Conservation (phyloP, 2,113 vertebrate genomes). For the Caranx ignobilis region DNA sequence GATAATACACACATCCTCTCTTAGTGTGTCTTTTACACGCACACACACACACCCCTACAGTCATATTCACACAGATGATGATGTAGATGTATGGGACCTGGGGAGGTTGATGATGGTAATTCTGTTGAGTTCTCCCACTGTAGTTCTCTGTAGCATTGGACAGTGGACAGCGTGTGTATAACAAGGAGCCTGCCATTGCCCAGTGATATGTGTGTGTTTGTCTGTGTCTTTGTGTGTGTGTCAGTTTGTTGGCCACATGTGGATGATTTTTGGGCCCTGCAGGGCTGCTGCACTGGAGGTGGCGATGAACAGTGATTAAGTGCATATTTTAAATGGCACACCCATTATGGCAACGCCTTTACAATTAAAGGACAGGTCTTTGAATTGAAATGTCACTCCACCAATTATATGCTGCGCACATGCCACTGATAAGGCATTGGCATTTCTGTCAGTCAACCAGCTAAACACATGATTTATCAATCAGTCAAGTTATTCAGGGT, state of each 20-base stretch:
- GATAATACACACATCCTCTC: slow-evolving; percentile 47
- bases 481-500: slow-evolving; percentile 45
- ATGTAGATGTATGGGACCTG: slow-evolving; percentile 50
- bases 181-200: slow-evolving; percentile 12
- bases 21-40: slow-evolving; percentile 14
- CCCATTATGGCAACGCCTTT: slow-evolving; percentile 63
- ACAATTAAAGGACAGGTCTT: slow-evolving; percentile 57
- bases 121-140: slow-evolving; percentile 48
- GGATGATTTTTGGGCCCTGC: slow-evolving; percentile 27
- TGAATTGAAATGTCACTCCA: slow-evolving; percentile 75
- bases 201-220: slow-evolving; percentile 15
- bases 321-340: slow-evolving; percentile 63
- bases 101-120: slow-evolving; percentile 59
- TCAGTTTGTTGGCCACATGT: slow-evolving; percentile 22
- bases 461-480: slow-evolving; percentile 43
- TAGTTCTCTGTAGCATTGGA: slow-evolving; percentile 33
- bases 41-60: slow-evolving; percentile 32
- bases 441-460: slow-evolving; percentile 65
- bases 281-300: slow-evolving; percentile 25
- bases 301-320: slow-evolving; percentile 59
- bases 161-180: slow-evolving; percentile 29
- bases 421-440: slow-evolving; percentile 52
- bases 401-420: slow-evolving; percentile 62
- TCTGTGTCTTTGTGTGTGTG: slow-evolving; percentile 24
- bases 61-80: slow-evolving; percentile 20